phyloP scores from a whole-genome alignment of 2,797 vertebrate genomes.

The Euphonia xanthogaster region DNA sequence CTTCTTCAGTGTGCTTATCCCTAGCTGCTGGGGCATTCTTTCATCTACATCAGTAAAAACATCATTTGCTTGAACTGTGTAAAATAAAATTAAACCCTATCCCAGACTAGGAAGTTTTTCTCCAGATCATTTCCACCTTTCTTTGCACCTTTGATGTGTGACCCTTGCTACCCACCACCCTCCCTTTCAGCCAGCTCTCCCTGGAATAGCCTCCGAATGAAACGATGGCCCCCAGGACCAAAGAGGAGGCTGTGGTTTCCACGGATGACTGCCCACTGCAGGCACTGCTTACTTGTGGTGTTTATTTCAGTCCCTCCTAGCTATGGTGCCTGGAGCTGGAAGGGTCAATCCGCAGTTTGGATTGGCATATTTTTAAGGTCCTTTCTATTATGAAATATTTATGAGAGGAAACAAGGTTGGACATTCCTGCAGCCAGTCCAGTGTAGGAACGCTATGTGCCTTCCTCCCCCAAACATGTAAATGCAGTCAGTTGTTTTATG shows the following conservation, averaged over 20 bases:
- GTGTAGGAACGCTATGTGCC: conserved; percentile 73
- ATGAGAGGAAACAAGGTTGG: conserved; percentile 78
- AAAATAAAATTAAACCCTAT: conserved; percentile 35
- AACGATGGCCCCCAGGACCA: conserved; percentile 18
- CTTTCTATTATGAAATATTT: conserved; percentile 79
- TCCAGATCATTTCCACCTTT: background rate
- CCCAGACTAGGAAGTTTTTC: conserved; percentile 55
- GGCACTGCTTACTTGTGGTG: conserved; percentile 39
- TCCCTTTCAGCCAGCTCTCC: background rate
- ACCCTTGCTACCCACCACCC: conserved; percentile 49
- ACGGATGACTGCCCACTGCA: conserved; percentile 25
- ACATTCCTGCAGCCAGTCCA: conserved; percentile 74
- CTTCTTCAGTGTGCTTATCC: background rate
- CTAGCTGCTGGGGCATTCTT: background rate
- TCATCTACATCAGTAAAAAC: background rate
- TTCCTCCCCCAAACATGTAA: conserved; percentile 70
- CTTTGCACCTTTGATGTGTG: conserved; percentile 66
- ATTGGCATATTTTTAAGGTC: conserved; percentile 74
- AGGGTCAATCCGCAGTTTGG: conserved; percentile 69
- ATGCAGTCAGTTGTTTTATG: conserved; percentile 72
- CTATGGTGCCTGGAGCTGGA: conserved; percentile 48
- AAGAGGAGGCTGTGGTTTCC: conserved; percentile 44
- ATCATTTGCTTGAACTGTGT: conserved; percentile 1
- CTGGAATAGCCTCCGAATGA: conserved; percentile 47
- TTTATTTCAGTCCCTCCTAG: conserved; percentile 58